Conservation (phyloP, 2,888 invertebrate species). For the Limenitis camilla region DNA sequence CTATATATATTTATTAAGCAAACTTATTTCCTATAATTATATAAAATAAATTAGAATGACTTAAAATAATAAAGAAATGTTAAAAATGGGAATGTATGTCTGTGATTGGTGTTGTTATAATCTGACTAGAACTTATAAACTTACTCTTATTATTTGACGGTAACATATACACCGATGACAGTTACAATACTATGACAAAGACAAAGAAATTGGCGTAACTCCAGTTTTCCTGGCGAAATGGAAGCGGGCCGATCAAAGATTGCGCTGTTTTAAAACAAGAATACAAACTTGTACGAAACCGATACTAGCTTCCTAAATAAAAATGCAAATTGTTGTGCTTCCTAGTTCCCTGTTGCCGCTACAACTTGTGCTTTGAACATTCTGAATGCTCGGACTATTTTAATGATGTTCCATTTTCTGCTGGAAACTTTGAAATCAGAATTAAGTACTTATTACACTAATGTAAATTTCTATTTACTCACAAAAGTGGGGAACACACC, state of each 20-base stretch:
- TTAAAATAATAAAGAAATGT: no score
- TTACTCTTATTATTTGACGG: constrained; percentile 38
- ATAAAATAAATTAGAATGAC: no score
- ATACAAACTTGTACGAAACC: constrained; percentile 51
- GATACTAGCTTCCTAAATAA: constrained; percentile 54
- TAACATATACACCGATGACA: constrained; percentile 55
- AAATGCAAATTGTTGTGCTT: constrained; percentile 60
- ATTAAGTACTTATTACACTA: constrained; percentile 9
- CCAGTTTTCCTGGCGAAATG: constrained; percentile 45
- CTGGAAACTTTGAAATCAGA: constrained; percentile 13
- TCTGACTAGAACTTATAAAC: no score
- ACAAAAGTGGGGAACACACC: no score
- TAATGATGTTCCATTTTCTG: constrained; percentile 26
- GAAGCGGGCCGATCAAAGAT: constrained; percentile 59
- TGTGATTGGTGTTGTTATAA: no score
- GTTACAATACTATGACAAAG: constrained; percentile 51
- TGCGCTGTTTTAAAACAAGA: constrained; percentile 55
- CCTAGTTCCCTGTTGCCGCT: constrained; percentile 38
- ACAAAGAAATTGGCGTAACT: constrained; percentile 60
- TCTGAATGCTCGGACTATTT: constrained; percentile 26
- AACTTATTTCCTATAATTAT: no score
- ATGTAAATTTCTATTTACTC: background rate
- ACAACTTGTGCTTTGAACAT: constrained; percentile 45
- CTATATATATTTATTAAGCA: no score
- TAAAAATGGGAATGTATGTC: no score